These are phyloP conservation scores for Mactromeris polynyma DNA, from an alignment of 2,888 invertebrate genomes.

Conservation along the genomic window DNA sequence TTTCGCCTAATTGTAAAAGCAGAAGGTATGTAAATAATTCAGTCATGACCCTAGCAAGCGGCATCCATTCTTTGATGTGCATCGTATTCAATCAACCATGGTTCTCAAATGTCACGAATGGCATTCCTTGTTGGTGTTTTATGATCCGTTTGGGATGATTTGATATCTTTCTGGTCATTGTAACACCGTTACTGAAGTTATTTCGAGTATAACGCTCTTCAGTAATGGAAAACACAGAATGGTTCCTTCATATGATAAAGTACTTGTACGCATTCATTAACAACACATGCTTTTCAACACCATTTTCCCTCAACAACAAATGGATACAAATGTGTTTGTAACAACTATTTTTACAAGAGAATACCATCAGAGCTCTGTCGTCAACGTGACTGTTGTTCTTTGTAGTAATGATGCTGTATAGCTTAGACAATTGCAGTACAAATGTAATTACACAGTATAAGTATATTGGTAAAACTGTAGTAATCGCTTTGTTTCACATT, in stretches of 20 bases:
- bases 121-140: slow-evolving; percentile 28
- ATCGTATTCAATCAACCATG: not conserved
- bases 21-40: slow-evolving; percentile 20
- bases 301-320: not conserved
- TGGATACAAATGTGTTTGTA: slow-evolving; percentile 2
- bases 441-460: not conserved
- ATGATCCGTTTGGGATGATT: slow-evolving; percentile 26
- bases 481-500: not conserved
- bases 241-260: slow-evolving; percentile 12
- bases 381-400: not conserved
- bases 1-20: slow-evolving; percentile 7
- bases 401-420: not conserved
- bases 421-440: not conserved
- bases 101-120: slow-evolving; percentile 18
- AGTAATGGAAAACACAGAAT: slow-evolving; percentile 24
- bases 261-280: slow-evolving; percentile 8
- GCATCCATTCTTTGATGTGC: slow-evolving; percentile 3
- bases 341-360: not conserved
- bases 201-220: slow-evolving; percentile 4
- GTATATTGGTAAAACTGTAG: not conserved
- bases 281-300: slow-evolving; percentile 23
- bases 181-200: slow-evolving; percentile 17
- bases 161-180: slow-evolving; percentile 35
- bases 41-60: not conserved
- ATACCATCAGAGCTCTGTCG: not conserved